A percentile compares a stretch with the other conserved stretches of the same genome.
phyloP scores from a whole-genome alignment of 2,113 vertebrate genomes.

The Lagopus muta region DNA sequence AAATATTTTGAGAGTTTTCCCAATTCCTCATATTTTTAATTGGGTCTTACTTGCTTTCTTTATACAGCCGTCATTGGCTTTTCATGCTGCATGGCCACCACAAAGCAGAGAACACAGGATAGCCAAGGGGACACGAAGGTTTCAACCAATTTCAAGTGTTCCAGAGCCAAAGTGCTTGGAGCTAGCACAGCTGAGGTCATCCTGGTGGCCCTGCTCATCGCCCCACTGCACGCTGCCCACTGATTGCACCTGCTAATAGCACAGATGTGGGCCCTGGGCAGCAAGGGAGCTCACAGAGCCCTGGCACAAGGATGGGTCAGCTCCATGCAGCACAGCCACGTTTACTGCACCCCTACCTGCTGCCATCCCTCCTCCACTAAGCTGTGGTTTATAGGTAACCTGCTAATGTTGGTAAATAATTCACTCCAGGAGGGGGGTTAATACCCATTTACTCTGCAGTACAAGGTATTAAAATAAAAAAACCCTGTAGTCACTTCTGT shows the following conservation, averaged over 20 bases:
- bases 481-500: constrained; percentile 54
- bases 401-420: constrained; percentile 52
- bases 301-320: background rate
- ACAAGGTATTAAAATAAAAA: constrained; percentile 56
- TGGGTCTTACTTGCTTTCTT: background rate
- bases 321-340: accelerated
- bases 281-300: background rate
- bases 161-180: background rate
- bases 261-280: background rate
- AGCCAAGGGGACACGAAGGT: background rate
- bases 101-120: background rate
- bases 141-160: background rate
- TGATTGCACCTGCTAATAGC: background rate
- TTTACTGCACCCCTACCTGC: background rate
- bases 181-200: background rate
- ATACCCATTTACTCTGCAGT: constrained; percentile 43
- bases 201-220: background rate
- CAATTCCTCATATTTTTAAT: background rate
- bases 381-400: constrained; percentile 17
- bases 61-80: background rate
- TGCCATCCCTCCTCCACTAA: background rate
- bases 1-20: background rate
- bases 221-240: accelerated
- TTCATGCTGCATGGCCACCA: background rate
- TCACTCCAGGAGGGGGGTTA: constrained; percentile 58